These are phyloP conservation scores for Pachliopta kotzebuea DNA, from an alignment of 2,888 invertebrate genomes.

Conservation along the genomic window DNA sequence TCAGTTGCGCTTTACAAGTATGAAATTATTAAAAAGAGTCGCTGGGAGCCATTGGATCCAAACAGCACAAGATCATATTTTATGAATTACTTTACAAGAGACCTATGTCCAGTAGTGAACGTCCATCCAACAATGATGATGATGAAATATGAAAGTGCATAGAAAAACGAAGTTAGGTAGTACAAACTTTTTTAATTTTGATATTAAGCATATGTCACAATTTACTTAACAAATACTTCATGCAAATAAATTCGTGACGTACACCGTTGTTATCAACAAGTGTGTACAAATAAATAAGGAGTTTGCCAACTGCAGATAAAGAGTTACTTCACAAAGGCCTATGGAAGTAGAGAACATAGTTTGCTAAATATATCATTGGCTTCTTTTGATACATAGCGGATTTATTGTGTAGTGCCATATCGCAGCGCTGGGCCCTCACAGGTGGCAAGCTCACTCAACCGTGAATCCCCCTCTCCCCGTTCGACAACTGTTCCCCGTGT, in stretches of 20 bases:
- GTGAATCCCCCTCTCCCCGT: constrained; percentile 62
- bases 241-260: not conserved
- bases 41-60: no score
- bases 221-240: not conserved
- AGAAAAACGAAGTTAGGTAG: no score
- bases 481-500: constrained; percentile 66
- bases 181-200: no score
- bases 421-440: constrained; percentile 47
- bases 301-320: constrained; percentile 6
- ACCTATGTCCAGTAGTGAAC: no score
- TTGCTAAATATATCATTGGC: constrained; percentile 26
- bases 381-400: constrained; percentile 29
- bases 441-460: constrained; percentile 71
- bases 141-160: no score
- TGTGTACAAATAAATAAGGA: constrained; percentile 10
- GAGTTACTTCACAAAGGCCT: constrained; percentile 6
- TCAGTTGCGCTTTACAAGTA: no score
- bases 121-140: no score
- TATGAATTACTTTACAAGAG: no score
- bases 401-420: constrained; percentile 41
- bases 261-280: not conserved
- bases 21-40: no score
- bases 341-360: constrained; percentile 16
- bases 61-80: no score
- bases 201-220: no score